Base-by-base conservation (phyloP, 2,888 invertebrate species). In the Keiferia lycopersicella region DNA sequence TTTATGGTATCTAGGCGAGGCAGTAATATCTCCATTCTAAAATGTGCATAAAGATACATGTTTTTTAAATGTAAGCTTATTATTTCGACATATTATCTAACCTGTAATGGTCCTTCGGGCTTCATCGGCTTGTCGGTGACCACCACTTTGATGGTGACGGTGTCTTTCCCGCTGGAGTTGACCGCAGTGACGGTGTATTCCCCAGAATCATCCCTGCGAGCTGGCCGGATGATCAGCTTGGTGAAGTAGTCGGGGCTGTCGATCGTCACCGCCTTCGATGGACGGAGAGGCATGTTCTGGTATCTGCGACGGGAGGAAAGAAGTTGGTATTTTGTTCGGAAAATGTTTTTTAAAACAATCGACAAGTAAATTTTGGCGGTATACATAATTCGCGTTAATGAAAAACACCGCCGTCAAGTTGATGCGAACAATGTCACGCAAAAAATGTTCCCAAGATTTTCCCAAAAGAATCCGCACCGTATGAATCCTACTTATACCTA, bases 81-180 rank as follows among this genome's bases (percentile, higher is more conserved):
- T n/a, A n/a, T 20, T 18, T 6, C 22, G 18, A 51, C 51, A 51
- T n/a, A 20, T 6, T 6, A 26, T 10, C 56, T 34, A 64, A 96
- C 95, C 92, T 96, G 95, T 14, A 98, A 82, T 11, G 98, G 98
- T 73, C 98, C 98, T 85, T 98, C 96, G 1, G 98, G 98, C 66
- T 95, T 92, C 53, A 93, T 90, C 0, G 98, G 98, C 78, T 97
- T 98, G 81, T 98, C 98, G 11, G 96, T 97, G 64, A 98, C 95
- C 3, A 94, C 93, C 1, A 98, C 96, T 70, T 94, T 95, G 68
- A 98, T 94, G 2, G 95, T 94, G 41, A 97, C 97, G 12, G 93
- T 93, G 73, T 98, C 98, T 78, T 95, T 96, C 72, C 98, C 98
- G 56, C 97, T 97, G 63, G 95, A 95, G 83, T 98, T 98, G 66